Evolutionary conservation across 1,140 invertebrate species (phyloP).

Genomic region (Cyclargus thomasi): DNA sequence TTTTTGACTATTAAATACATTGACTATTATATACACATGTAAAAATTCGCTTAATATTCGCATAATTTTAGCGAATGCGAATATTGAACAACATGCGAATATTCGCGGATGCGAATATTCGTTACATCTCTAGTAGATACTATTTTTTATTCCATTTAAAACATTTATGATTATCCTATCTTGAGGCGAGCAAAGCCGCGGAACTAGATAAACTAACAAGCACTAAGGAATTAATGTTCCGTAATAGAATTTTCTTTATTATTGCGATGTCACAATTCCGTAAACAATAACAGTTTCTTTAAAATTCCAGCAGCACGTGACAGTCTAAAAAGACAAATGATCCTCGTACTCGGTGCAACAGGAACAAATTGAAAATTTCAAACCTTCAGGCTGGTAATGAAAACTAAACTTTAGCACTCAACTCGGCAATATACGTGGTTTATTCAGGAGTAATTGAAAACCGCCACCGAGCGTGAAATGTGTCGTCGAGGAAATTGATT

Average conservation of each 20-base stretch:
- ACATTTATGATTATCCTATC: too few relatives aligned
- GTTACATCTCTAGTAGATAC: too few relatives aligned
- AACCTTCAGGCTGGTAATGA: not conserved
- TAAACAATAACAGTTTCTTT: not conserved
- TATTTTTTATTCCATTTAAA: too few relatives aligned
- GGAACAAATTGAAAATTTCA: not conserved
- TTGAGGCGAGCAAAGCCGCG: too few relatives aligned
- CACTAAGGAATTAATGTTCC: not conserved
- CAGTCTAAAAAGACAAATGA: not conserved
- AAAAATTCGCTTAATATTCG: too few relatives aligned
- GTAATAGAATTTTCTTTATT: not conserved
- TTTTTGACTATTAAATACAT: too few relatives aligned
- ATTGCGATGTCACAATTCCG: not conserved
- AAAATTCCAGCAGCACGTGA: not conserved
- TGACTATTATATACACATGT: too few relatives aligned
- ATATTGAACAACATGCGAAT: too few relatives aligned
- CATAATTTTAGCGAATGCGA: too few relatives aligned
- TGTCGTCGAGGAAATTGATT: not conserved
- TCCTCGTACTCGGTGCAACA: not conserved
- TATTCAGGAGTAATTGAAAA: not conserved
- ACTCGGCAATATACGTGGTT: not conserved
- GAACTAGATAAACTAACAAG: too few relatives aligned
- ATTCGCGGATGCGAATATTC: too few relatives aligned
- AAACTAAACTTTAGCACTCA: not conserved
- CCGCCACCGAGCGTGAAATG: not conserved